phyloP scores from a whole-genome alignment of 2,113 vertebrate genomes.

The Excalfactoria chinensis region DNA sequence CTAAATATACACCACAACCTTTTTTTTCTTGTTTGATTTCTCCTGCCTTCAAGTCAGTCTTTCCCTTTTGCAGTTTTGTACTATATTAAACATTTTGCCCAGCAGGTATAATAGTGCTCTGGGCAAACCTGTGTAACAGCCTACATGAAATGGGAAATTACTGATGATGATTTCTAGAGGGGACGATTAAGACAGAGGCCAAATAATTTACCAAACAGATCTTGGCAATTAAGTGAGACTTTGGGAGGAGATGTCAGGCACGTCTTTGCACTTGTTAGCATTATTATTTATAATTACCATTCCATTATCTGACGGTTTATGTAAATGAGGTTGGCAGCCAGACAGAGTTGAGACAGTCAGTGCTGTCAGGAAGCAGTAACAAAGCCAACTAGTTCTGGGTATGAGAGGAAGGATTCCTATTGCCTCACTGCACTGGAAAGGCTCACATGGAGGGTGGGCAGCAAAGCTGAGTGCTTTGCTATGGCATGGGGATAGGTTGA shows the following conservation, averaged over 20 bases:
- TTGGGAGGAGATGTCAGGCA: slow-evolving; percentile 34
- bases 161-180: background rate
- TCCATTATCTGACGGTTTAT: background rate
- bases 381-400: background rate
- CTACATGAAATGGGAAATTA: background rate
- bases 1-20: background rate
- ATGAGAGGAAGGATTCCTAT: background rate
- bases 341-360: background rate
- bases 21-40: background rate
- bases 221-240: background rate
- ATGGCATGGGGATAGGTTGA: too few relatives aligned
- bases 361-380: background rate
- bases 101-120: background rate
- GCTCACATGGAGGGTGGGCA: background rate
- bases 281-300: slow-evolving; percentile 37
- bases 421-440: background rate
- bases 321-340: background rate
- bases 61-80: background rate
- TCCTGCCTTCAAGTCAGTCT: background rate
- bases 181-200: background rate
- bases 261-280: background rate
- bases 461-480: background rate
- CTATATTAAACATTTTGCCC: background rate
- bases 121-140: background rate
- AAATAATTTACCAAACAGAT: background rate